Evolutionary conservation across 1,140 invertebrate genomes (phyloP).

Genomic region (Cydia splendana): DNA sequence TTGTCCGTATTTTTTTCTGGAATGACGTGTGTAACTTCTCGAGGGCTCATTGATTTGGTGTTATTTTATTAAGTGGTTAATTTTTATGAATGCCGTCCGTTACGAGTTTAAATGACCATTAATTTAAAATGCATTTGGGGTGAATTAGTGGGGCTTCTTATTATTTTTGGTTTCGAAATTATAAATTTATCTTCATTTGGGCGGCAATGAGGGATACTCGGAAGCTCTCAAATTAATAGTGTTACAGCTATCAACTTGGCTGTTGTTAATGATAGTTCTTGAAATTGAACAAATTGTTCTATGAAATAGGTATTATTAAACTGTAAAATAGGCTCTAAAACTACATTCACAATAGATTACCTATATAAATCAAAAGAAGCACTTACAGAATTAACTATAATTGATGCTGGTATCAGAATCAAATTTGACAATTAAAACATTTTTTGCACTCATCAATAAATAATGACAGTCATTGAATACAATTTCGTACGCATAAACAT

Average conservation of each 20-base stretch:
- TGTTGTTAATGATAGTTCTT: neutral
- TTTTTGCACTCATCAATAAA: slow-evolving; percentile 45
- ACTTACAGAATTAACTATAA: neutral
- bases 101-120: slow-evolving; percentile 43
- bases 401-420: slow-evolving; percentile 30
- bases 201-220: slow-evolving; percentile 23
- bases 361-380: neutral
- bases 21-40: slow-evolving; percentile 62
- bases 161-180: slow-evolving; percentile 12
- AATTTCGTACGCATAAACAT: slow-evolving; percentile 27
- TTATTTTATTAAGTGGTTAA: slow-evolving; percentile 67
- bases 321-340: too few species aligned
- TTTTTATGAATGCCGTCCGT: slow-evolving; percentile 48
- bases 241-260: neutral
- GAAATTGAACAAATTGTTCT: neutral
- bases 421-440: slow-evolving; percentile 48
- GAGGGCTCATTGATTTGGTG: slow-evolving; percentile 64
- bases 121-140: slow-evolving; percentile 45
- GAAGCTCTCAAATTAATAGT: slow-evolving; percentile 14
- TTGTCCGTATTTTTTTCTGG: slow-evolving; percentile 53
- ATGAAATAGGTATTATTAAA: neutral
- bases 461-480: slow-evolving; percentile 56
- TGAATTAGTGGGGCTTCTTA: slow-evolving; percentile 19
- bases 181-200: slow-evolving; percentile 23
- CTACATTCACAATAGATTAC: neutral